Conservation (phyloP, 1,140 invertebrate genomes). For the Periplaneta americana region DNA sequence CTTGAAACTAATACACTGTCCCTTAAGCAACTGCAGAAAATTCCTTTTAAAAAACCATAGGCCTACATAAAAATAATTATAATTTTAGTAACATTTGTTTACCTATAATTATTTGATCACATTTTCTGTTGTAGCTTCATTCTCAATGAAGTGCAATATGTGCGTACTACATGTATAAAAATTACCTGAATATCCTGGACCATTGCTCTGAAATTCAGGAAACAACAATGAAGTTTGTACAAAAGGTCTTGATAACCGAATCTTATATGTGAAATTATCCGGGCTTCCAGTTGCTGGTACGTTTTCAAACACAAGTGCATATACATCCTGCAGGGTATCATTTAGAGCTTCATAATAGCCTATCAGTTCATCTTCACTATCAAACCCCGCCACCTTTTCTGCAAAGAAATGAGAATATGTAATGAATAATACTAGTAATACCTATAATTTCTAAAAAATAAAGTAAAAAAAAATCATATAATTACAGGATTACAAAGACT, state of each 20-base stretch:
- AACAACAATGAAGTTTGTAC: background rate
- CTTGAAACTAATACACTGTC: no score
- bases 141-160: no score
- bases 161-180: background rate
- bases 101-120: no score
- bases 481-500: no score
- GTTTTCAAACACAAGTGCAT: background rate
- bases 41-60: no score
- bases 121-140: no score
- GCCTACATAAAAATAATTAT: no score
- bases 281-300: background rate
- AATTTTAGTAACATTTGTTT: no score
- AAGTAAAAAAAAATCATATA: no score
- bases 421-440: no score
- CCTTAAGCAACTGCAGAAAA: no score
- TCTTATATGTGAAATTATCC: background rate
- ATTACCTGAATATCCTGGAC: background rate
- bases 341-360: background rate
- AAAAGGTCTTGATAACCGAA: background rate
- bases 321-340: background rate
- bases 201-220: background rate
- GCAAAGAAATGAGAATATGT: background rate
- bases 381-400: background rate
- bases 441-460: no score
- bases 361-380: background rate